Conservation (phyloP, 2,113 vertebrate species). For the Zeus faber region DNA sequence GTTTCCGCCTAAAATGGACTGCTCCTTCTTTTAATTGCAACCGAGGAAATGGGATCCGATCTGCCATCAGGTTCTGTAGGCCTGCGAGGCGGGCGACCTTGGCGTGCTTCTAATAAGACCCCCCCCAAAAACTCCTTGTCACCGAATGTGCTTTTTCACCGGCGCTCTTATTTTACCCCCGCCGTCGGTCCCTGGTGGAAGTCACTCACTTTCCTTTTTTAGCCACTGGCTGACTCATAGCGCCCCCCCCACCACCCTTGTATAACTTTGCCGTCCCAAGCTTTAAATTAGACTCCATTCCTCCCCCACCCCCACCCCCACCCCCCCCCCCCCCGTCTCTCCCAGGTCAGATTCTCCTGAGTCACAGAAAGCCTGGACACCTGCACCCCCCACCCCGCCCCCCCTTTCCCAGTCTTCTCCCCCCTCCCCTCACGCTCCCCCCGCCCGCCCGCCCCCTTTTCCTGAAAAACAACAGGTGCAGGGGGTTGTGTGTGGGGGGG, state of each 20-base stretch:
- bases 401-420: background rate
- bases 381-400: slow-evolving; percentile 18
- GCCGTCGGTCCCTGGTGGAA: slow-evolving; percentile 33
- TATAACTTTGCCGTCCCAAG: too few species aligned
- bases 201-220: slow-evolving; percentile 65
- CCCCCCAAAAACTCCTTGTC: slow-evolving; percentile 26
- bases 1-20: background rate
- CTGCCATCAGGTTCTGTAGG: background rate
- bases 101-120: slow-evolving; percentile 20
- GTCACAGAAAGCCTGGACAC: slow-evolving; percentile 49
- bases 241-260: slow-evolving; percentile 20
- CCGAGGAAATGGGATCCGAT: background rate
- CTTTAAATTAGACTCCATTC: too few species aligned
- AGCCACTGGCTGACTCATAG: slow-evolving; percentile 67
- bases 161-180: slow-evolving; percentile 52
- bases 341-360: slow-evolving; percentile 65
- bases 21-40: background rate
- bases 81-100: slow-evolving; percentile 1
- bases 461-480: slow-evolving; percentile 72
- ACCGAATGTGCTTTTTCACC: slow-evolving; percentile 56
- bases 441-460: background rate
- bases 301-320: slow-evolving; percentile 11
- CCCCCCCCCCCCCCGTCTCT: slow-evolving; percentile 31
- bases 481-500: slow-evolving; percentile 23
- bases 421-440: background rate